These are phyloP conservation scores for Sturmia bella DNA, from an alignment of 2,888 invertebrate species.

Conservation along the genomic window DNA sequence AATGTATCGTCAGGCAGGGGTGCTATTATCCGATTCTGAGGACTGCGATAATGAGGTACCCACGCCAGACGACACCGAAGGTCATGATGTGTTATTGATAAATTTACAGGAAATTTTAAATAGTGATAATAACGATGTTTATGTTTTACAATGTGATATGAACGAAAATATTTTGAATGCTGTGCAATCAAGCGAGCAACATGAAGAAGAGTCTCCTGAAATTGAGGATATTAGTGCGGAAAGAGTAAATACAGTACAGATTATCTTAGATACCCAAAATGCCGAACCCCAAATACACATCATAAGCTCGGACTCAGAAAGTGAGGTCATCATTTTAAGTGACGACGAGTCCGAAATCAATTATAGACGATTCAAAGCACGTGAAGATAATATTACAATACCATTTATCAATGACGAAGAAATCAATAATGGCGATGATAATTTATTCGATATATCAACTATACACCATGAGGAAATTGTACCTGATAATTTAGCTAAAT, in stretches of 20 bases:
- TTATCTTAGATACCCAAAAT: slow-evolving; percentile 73
- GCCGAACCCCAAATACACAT: slow-evolving; percentile 63
- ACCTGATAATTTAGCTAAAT: slow-evolving; percentile 77
- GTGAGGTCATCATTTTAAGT: slow-evolving; percentile 60
- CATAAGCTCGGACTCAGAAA: slow-evolving; percentile 62
- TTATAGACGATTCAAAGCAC: slow-evolving; percentile 5
- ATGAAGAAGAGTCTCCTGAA: neutral
- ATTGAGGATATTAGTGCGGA: slow-evolving; percentile 42
- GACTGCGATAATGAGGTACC: slow-evolving; percentile 70
- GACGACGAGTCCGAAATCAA: slow-evolving; percentile 55
- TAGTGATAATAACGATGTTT: slow-evolving; percentile 79
- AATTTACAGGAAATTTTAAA: slow-evolving; percentile 80
- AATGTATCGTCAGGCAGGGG: slow-evolving; percentile 79
- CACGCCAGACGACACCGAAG: slow-evolving; percentile 47
- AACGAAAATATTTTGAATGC: slow-evolving; percentile 78
- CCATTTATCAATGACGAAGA: slow-evolving; percentile 57
- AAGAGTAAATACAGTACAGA: slow-evolving; percentile 73
- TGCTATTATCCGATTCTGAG: slow-evolving; percentile 75
- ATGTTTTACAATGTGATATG: slow-evolving; percentile 81
- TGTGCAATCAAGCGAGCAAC: slow-evolving; percentile 63
- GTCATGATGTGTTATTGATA: slow-evolving; percentile 79
- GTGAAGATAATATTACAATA: slow-evolving; percentile 32
- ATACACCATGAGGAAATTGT: slow-evolving; percentile 81
- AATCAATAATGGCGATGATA: slow-evolving; percentile 25
- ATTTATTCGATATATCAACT: slow-evolving; percentile 74